Percentiles rank a stretch among this genome's conserved stretches.
phyloP scores from a whole-genome alignment of 2,797 vertebrate genomes.

The Tapirus indicus region DNA sequence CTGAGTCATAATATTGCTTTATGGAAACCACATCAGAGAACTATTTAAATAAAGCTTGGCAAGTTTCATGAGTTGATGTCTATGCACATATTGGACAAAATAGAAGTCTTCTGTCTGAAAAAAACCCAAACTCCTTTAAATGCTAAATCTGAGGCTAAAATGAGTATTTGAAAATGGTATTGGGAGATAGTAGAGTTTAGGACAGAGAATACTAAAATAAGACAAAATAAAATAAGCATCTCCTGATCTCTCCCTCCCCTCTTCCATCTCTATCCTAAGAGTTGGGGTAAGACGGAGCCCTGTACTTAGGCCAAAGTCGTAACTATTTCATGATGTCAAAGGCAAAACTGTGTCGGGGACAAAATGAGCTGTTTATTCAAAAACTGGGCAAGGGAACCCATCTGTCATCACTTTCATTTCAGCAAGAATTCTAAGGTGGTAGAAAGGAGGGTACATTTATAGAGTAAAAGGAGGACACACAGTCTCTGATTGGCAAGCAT shows the following conservation, averaged over 20 bases:
- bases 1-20: constrained; percentile 63
- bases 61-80: constrained; percentile 51
- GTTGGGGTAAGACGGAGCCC: background rate
- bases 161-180: constrained; percentile 11
- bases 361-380: background rate
- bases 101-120: background rate
- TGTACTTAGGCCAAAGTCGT: background rate
- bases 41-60: constrained; percentile 56
- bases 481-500: background rate
- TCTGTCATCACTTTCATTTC: background rate
- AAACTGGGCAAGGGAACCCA: background rate
- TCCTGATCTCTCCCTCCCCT: background rate
- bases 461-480: background rate
- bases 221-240: background rate
- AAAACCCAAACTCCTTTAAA: background rate
- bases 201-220: background rate
- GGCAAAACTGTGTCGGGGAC: background rate
- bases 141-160: constrained; percentile 23
- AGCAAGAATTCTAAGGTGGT: background rate
- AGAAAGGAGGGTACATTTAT: background rate
- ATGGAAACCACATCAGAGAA: constrained; percentile 60
- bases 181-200: background rate
- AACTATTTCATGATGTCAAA: background rate
- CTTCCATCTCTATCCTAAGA: background rate
- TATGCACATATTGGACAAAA: constrained; percentile 26